These are phyloP conservation scores for Mastomys natalensis DNA, from an alignment of 2,113 vertebrate species.

Conservation along the genomic window DNA sequence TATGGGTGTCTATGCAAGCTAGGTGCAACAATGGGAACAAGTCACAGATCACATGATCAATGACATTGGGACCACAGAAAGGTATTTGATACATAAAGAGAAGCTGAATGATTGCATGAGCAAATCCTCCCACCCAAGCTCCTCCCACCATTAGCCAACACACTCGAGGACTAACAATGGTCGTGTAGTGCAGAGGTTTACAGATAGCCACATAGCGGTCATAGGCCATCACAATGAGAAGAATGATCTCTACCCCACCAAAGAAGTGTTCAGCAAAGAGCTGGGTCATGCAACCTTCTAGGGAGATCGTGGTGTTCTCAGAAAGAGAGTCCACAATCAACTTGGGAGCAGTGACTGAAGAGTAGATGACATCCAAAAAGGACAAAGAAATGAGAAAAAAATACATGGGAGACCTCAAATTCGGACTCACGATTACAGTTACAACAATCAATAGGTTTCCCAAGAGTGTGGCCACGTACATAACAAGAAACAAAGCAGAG, in stretches of 20 bases:
- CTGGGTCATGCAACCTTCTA: background rate
- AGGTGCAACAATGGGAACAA: slow-evolving; percentile 57
- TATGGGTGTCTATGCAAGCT: slow-evolving; percentile 51
- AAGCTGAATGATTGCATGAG: background rate
- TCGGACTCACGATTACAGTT: background rate
- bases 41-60: slow-evolving; percentile 54
- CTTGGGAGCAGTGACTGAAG: slow-evolving; percentile 20
- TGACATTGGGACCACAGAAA: slow-evolving; percentile 50
- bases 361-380: slow-evolving; percentile 35
- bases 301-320: background rate
- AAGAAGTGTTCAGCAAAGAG: slow-evolving; percentile 47
- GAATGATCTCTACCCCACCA: slow-evolving; percentile 26
- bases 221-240: slow-evolving; percentile 22
- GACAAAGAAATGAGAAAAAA: slow-evolving; percentile 55
- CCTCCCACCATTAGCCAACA: slow-evolving; percentile 27
- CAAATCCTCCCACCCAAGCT: background rate
- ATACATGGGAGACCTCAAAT: slow-evolving; percentile 44
- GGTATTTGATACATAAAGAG: slow-evolving; percentile 46
- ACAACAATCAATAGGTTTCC: slow-evolving; percentile 45
- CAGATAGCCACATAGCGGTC: slow-evolving; percentile 27
- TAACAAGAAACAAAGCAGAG: slow-evolving; percentile 18
- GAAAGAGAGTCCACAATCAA: background rate
- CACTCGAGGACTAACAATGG: background rate
- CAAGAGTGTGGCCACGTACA: background rate
- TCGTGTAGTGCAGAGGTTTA: background rate